These are phyloP conservation scores for Drosophila anceps DNA, from an alignment of 2,888 invertebrate species.

Conservation along the genomic window DNA sequence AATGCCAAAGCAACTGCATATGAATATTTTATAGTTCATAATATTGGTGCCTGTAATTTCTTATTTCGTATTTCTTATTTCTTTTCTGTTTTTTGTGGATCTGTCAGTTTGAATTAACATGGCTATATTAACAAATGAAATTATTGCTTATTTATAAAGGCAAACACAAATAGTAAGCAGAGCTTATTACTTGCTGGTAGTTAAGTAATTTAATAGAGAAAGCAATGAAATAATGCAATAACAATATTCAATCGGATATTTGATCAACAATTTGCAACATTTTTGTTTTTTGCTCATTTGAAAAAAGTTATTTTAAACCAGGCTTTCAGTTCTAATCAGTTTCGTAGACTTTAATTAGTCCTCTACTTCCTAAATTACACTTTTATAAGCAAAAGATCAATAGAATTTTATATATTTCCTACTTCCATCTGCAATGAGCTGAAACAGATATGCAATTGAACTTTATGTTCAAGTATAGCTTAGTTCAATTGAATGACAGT, in stretches of 20 bases:
- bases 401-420: no score
- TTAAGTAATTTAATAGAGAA: neutral
- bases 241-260: neutral
- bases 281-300: neutral
- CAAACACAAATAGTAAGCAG: slow-evolving; percentile 14
- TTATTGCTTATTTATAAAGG: slow-evolving; percentile 33
- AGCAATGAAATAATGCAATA: neutral
- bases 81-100: slow-evolving; percentile 20
- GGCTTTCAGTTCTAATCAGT: no score
- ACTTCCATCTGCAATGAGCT: no score
- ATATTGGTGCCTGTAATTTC: slow-evolving; percentile 35
- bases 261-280: no score
- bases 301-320: no score
- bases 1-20: slow-evolving; percentile 47
- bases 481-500: no score
- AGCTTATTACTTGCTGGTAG: slow-evolving; percentile 4
- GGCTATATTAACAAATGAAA: slow-evolving; percentile 44
- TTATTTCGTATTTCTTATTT: slow-evolving; percentile 9
- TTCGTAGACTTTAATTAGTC: no score
- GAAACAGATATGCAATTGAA: no score
- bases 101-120: slow-evolving; percentile 47
- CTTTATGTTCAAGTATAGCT: no score
- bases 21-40: slow-evolving; percentile 75
- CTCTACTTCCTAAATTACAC: no score
- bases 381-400: no score